phyloP scores from a whole-genome alignment of 2,888 invertebrate genomes.

The Phyllotreta striolata region DNA sequence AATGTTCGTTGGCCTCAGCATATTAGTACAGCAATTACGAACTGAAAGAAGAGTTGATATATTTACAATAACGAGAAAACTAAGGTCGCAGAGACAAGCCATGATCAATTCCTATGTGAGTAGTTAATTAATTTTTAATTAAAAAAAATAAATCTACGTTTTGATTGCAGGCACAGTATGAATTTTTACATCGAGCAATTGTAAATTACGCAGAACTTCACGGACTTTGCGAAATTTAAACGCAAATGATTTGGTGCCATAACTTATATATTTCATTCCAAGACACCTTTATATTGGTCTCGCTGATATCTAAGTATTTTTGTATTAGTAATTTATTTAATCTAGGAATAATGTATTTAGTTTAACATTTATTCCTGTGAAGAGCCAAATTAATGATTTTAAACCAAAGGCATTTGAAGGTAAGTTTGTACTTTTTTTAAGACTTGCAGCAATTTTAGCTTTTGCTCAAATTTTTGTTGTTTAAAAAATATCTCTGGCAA shows the following conservation, averaged over 20 bases:
- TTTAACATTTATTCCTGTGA: constrained; percentile 43
- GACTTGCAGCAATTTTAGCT: constrained; percentile 32
- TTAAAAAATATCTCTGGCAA: constrained; percentile 24
- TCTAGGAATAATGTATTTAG: constrained; percentile 45
- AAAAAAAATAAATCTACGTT: constrained; percentile 12
- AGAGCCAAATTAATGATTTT: constrained; percentile 42
- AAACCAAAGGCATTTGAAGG: constrained; percentile 49
- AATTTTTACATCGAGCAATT: constrained; percentile 91
- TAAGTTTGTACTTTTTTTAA: constrained; percentile 38
- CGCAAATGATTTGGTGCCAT: constrained; percentile 50
- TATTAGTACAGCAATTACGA: constrained; percentile 84
- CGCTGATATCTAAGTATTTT: constrained; percentile 54
- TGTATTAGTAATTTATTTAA: constrained; percentile 51
- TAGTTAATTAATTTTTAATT: constrained; percentile 44
- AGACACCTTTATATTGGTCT: constrained; percentile 46
- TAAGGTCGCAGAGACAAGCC: constrained; percentile 83
- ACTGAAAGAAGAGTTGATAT: constrained; percentile 87
- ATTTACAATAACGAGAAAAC: constrained; percentile 82
- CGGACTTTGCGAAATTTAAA: constrained; percentile 70
- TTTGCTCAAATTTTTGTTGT: constrained; percentile 38
- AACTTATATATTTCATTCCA: constrained; percentile 51
- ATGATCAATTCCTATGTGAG: constrained; percentile 86
- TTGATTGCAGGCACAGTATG: constrained; percentile 82
- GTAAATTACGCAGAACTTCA: constrained; percentile 89
- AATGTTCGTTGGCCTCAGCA: constrained; percentile 87